Base-by-base conservation (phyloP, 2,888 invertebrate genomes). In the Apamea anceps region DNA sequence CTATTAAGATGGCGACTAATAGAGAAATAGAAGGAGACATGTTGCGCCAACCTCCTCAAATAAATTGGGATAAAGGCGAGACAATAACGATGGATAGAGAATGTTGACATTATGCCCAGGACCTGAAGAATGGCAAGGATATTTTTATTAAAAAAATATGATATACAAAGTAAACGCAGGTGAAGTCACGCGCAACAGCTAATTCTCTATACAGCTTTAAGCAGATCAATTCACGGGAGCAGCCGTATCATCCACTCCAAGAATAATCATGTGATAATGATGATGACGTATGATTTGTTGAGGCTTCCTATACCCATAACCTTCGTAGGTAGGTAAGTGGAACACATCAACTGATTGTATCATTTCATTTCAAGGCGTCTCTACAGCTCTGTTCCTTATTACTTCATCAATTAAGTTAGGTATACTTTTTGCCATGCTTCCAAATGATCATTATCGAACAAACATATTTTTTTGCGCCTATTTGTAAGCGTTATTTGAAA, bases 321-420 rank as follows among this genome's bases (percentile, higher is more conserved):
- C 25, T 54, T 2, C 28, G 28, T 48, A 66, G 45, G 15, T 37
- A 18, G 45, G 8, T 25, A 15, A 25, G 45, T 54, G 37, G 25
- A 48, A n/a, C 48, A 48, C 28, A 54, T 57, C 12, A 68, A 74
- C 67, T 62, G 68, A 74, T 80, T 62, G 15, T 48, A 81, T 63
- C 68, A 42, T 70, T 25, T n/a, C 13, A 15, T 65, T 68, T 75
- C 80, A 75, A 57, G 54, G 62, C 18, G 1, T 54, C 62, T 54
- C n/a, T 37, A 4, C n/a, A n/a, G n/a, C 4, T 25, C 10, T 28
- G 80, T 80, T 80, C 72, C 60, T 73, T 62, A 80, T 67, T 80
- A 54, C 72, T 72, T 28, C 60, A 62, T 25, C 32, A 67, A 80
- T 54, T 37, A 37, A 72, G 21, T 21, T 37, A 32, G 1, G 2